These are phyloP conservation scores for Ditylenchus weischeri DNA, from an alignment of 2,888 invertebrate species.

Conservation along the genomic window DNA sequence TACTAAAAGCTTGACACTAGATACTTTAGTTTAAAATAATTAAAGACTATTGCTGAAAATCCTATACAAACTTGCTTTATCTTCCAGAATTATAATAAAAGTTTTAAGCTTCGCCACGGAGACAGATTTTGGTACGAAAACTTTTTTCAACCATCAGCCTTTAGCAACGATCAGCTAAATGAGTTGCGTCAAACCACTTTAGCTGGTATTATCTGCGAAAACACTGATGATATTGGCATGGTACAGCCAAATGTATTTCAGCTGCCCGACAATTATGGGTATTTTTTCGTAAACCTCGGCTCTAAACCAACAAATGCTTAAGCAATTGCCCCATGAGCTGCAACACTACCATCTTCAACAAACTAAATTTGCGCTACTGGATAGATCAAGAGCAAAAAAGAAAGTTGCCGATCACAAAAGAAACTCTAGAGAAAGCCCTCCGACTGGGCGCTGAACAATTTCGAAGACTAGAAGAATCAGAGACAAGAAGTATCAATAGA, in stretches of 20 bases:
- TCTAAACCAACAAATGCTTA: conserved; percentile 8
- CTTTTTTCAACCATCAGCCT: conserved; percentile 56
- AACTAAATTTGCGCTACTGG: conserved; percentile 44
- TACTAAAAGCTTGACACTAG: no score
- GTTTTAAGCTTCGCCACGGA: conserved; percentile 41
- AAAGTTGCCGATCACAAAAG: conserved; percentile 52
- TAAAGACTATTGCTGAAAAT: no score
- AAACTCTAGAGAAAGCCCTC: conserved; percentile 54
- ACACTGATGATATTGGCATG: conserved; percentile 48
- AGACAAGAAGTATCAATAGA: conserved; percentile 30
- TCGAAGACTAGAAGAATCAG: conserved; percentile 45
- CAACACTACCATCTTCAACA: conserved; percentile 46
- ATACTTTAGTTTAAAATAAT: no score
- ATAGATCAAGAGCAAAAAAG: conserved; percentile 51
- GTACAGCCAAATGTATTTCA: conserved; percentile 52
- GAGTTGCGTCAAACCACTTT: conserved; percentile 54
- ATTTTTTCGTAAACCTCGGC: not conserved
- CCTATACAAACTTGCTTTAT: no score
- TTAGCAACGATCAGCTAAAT: conserved; percentile 51
- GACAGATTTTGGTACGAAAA: conserved; percentile 60
- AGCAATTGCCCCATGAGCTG: conserved; percentile 56
- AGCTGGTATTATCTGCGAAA: conserved; percentile 56
- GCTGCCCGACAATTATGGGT: conserved; percentile 55
- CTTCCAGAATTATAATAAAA: no score
- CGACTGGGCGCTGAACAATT: conserved; percentile 52